Evolutionary conservation across 35 echinoderm and acorn worm genomes (phyloP), one percentile per base, ranked within the genome.

Genomic region (Holothuria glaberrima): DNA sequence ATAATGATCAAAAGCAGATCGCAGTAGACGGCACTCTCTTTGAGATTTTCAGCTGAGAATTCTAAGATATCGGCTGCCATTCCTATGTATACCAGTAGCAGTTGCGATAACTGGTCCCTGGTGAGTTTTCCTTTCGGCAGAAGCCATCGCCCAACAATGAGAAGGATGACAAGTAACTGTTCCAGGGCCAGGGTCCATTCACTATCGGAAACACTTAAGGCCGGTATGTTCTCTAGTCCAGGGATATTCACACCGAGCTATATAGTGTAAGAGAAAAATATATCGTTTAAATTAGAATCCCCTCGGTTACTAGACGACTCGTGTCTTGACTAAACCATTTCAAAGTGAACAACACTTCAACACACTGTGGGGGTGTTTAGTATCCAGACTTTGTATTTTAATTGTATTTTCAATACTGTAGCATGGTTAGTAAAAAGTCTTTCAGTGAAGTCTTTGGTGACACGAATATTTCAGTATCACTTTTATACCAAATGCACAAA

Each of bases 51-150:
- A 12, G 75, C 59, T 22, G 75, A 93, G 58, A 98, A 98, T 52
- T 98, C 96, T 26, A 98, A 82, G 69, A 94, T 98, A 78, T 98
- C 93, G 7, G 97, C 97, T 27, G 97, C 91, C 97, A 99, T 99
- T 48, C 93, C 97, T 30, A 99, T 91, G 89, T 93, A 94, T 0
- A 95, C 97, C 26, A 99, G 83, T 18, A 99, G 86, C 17, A 99
- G 82, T 20, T 95, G 90, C 18, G 93, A 99, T 6, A 99, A 79
- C 36, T 99, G 94, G 56, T 95, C 93, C 82, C 97, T 88, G 12
- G 90, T 91, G 29, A 99, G 77, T 31, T 80, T 22, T 0, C 97
- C 97, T 33, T 95, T 92, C 7, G 96, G 96, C 3, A 98, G 91
- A 1, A 98, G 91, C 96, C 96, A 98, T 92, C 96, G 58, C 38